Percentiles rank a stretch among this genome's conserved stretches.
phyloP scores from a whole-genome alignment of 2,888 invertebrate genomes.

The Meloe dianella region DNA sequence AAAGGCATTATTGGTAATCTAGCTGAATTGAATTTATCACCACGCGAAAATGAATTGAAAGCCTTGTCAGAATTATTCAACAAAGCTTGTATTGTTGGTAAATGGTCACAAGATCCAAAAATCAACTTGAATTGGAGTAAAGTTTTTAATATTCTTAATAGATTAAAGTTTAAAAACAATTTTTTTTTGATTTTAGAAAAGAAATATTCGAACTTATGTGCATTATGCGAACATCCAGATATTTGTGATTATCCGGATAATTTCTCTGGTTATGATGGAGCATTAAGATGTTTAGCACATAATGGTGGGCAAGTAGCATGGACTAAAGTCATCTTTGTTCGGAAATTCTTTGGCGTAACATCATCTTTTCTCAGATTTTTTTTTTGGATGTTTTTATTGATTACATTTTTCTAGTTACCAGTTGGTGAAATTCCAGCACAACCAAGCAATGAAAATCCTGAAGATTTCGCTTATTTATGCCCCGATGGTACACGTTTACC shows the following conservation, averaged over 20 bases:
- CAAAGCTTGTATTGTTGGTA: constrained; percentile 85
- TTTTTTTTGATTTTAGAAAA: constrained; percentile 63
- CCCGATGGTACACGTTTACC: constrained; percentile 77
- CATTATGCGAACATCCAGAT: constrained; percentile 77
- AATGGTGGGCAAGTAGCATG: constrained; percentile 87
- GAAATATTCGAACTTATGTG: constrained; percentile 78
- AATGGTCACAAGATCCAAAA: constrained; percentile 77
- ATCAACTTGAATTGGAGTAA: constrained; percentile 76
- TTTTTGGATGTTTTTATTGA: not conserved
- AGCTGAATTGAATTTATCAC: constrained; percentile 72
- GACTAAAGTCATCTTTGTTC: constrained; percentile 81
- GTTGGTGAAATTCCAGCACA: constrained; percentile 66
- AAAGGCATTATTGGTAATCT: constrained; percentile 70
- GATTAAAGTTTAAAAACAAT: not conserved
- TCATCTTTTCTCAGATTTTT: not conserved
- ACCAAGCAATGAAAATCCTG: constrained; percentile 68
- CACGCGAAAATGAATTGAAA: constrained; percentile 81
- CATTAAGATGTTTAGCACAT: constrained; percentile 79
- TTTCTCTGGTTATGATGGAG: constrained; percentile 87
- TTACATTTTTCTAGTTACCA: constrained; percentile 61
- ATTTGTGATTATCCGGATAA: constrained; percentile 82
- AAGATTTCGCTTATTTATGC: constrained; percentile 77
- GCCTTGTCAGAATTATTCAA: constrained; percentile 81
- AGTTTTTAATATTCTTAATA: not conserved
- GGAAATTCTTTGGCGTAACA: constrained; percentile 77